Base-by-base conservation (phyloP, 1,140 invertebrate species). In the Lineus longissimus region DNA sequence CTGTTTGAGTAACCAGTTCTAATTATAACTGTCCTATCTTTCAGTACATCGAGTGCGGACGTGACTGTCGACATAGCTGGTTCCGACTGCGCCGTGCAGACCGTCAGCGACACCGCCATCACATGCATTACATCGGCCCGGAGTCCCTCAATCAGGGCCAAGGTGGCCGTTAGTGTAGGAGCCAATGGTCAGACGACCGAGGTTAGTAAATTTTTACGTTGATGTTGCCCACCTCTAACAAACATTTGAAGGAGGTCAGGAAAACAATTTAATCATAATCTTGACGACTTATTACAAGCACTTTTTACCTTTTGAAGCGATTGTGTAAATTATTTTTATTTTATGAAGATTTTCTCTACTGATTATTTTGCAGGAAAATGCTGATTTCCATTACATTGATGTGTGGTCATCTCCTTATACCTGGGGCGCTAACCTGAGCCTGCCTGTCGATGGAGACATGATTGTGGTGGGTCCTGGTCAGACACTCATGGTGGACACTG, bases 21-120 rank as follows among this genome's bases (percentile, higher is more conserved):
- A 36, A 36, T 36, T 15, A 36, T 15, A n/a, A n/a, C n/a, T n/a
- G n/a, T n/a, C n/a, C n/a, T n/a, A n/a, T n/a, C n/a, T 36, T 36
- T 62, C 63, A 73, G 72, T 33, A 66, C 45, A 17, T 58, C 25
- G 6, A 19, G 13, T 25, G 58, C 23, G 43, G 63, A 66, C 43
- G 62, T 67, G 17, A 59, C 19, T 15, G 70, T 75, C n/a, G 62
- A 41, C 30, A 68, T 75, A 33, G 70, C 62, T 60, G 69, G 69
- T 25, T 27, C 61, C 2, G 45, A 17, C 9, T 75, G 73, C 61
- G 47, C 11, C 25, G 65, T 73, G 2, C 43, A 40, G 19, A 54
- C 61, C 31, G 66, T 66, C 9, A 55, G 31, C 13, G 59, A 66
- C 54, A 72, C 67, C 0, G 27, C 64, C n/a, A 64, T 75, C 17